Evolutionary conservation across 2,113 vertebrate species (phyloP).

Genomic region (Acrocephalus kingi): DNA sequence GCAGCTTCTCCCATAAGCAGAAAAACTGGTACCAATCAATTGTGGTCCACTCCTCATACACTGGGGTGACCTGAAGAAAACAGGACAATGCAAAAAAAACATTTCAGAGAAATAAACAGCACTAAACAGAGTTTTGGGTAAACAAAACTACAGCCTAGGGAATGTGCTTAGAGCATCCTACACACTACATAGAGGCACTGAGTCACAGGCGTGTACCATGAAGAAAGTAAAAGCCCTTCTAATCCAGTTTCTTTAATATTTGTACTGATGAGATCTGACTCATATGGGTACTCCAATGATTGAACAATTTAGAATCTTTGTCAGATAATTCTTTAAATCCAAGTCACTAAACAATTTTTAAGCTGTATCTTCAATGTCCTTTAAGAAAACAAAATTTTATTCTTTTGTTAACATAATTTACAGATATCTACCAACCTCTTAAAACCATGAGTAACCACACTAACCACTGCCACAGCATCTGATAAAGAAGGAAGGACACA

Average conservation of each 20-base stretch:
- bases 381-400: not conserved
- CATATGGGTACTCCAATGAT: not conserved
- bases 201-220: not conserved
- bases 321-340: not conserved
- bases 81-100: not conserved
- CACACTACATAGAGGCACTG: not conserved
- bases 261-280: not conserved
- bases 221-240: slow-evolving; percentile 32
- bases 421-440: not conserved
- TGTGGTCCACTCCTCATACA: slow-evolving; percentile 93
- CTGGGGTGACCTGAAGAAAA: slow-evolving; percentile 85
- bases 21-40: slow-evolving; percentile 99
- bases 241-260: not conserved
- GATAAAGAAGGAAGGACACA: not conserved
- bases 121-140: not conserved
- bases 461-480: not conserved
- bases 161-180: slow-evolving; percentile 6
- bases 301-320: not conserved
- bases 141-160: not conserved
- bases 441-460: not conserved
- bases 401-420: not conserved
- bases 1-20: slow-evolving; percentile 93
- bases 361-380: not conserved
- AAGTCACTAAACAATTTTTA: not conserved
- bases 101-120: not conserved